Percentiles rank a stretch among this genome's conserved stretches.
Evolutionary conservation across 2,797 vertebrate species (phyloP).

Genomic region (Pygocentrus nattereri): DNA sequence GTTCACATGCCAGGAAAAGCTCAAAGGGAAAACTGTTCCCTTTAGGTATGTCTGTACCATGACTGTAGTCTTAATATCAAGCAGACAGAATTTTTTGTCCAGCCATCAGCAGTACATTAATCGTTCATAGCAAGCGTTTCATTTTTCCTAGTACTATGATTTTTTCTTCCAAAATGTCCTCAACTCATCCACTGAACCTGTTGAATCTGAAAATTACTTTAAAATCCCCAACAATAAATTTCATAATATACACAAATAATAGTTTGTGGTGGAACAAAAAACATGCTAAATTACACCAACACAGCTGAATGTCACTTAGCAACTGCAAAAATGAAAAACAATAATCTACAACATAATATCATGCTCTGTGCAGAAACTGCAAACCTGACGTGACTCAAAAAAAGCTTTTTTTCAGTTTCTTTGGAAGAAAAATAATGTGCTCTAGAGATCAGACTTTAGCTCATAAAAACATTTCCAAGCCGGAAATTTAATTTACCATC

Average conservation of each 20-base stretch:
- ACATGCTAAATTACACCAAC: neutral
- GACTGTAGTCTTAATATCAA: slow-evolving; percentile 1
- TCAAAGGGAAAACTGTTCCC: neutral
- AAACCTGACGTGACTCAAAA: neutral
- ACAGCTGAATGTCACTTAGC: neutral
- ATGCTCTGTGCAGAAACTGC: neutral
- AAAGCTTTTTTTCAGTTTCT: too few relatives aligned
- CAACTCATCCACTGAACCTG: neutral
- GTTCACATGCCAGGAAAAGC: neutral
- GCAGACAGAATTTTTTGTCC: slow-evolving; percentile 9
- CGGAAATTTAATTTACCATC: slow-evolving; percentile 27
- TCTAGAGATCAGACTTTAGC: slow-evolving; percentile 8
- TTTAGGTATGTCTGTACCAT: neutral
- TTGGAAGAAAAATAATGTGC: neutral
- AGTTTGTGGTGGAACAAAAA: neutral
- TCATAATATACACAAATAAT: neutral
- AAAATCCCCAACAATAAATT: neutral
- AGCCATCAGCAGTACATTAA: neutral
- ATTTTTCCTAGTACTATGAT: neutral
- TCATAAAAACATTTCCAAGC: neutral
- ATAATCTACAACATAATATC: too few relatives aligned
- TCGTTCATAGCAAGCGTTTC: neutral
- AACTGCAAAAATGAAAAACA: neutral
- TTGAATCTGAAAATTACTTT: neutral
- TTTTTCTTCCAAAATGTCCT: neutral